Evolutionary conservation across 2,888 invertebrate genomes (phyloP).

Genomic region (Mamestra brassicae): DNA sequence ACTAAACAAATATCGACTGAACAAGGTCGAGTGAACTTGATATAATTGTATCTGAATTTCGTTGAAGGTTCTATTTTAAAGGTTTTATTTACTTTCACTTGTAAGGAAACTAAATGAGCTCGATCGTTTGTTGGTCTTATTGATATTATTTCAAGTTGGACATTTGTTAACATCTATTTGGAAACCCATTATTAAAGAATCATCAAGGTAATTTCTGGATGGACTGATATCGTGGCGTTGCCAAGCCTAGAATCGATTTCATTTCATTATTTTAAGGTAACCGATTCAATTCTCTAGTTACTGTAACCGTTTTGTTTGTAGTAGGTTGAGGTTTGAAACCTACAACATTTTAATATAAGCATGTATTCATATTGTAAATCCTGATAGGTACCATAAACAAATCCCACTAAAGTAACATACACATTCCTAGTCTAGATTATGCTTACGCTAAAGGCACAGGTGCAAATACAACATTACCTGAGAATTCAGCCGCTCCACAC

Average conservation of each 20-base stretch:
- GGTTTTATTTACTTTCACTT: background rate
- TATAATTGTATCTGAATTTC: conserved; percentile 1
- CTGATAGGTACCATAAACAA: background rate
- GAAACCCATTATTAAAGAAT: no score
- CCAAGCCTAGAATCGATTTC: no score
- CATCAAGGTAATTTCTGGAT: no score
- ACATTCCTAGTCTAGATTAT: background rate
- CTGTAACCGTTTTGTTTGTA: no score
- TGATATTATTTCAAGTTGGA: background rate
- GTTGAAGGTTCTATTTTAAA: background rate
- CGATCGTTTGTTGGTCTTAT: background rate
- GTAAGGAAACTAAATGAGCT: background rate
- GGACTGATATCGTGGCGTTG: no score
- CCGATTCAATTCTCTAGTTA: no score
- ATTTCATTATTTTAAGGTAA: no score
- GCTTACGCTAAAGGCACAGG: background rate
- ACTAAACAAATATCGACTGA: conserved; percentile 7
- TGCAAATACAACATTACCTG: conserved; percentile 11
- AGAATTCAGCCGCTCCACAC: background rate
- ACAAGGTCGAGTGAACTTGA: conserved; percentile 20
- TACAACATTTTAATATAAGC: no score
- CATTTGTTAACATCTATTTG: no score
- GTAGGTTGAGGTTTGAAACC: no score
- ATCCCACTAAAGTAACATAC: background rate
- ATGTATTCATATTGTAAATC: background rate